Percentiles rank a stretch among this genome's conserved stretches.
phyloP scores from a whole-genome alignment of 2,888 invertebrate species.

The Aelia acuminata region DNA sequence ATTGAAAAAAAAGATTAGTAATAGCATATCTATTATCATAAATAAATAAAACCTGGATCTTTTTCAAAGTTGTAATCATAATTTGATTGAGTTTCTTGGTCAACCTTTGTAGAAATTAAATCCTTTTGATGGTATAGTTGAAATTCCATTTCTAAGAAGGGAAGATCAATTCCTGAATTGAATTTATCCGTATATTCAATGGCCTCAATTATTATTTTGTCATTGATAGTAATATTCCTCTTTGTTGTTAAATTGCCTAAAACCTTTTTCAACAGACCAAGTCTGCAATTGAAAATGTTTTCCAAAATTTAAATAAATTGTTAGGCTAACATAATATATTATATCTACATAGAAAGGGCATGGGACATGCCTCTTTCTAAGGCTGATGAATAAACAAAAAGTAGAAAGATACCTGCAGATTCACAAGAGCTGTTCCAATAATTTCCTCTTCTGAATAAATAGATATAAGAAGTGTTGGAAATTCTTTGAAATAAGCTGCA shows the following conservation, averaged over 20 bases:
- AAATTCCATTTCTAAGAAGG: slow-evolving; percentile 39
- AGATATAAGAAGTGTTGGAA: slow-evolving; percentile 62
- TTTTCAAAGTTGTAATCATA: background rate
- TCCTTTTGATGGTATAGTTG: slow-evolving; percentile 45
- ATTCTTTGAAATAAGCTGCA: slow-evolving; percentile 64
- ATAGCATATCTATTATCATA: background rate
- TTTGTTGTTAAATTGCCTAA: slow-evolving; percentile 59
- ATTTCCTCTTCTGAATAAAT: slow-evolving; percentile 61
- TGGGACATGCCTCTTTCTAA: background rate
- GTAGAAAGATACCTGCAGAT: slow-evolving; percentile 60
- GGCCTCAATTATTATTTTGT: slow-evolving; percentile 57
- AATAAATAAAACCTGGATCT: background rate
- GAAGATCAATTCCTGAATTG: slow-evolving; percentile 45
- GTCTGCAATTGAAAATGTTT: slow-evolving; percentile 34
- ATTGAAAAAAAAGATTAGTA: background rate
- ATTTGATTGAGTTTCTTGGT: slow-evolving; percentile 54
- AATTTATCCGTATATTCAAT: slow-evolving; percentile 55
- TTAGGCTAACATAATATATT: background rate
- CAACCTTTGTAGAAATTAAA: slow-evolving; percentile 50
- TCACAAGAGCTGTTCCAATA: slow-evolving; percentile 61
- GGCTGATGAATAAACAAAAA: slow-evolving; percentile 22
- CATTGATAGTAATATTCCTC: slow-evolving; percentile 58
- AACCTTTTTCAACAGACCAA: slow-evolving; percentile 57
- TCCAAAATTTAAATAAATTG: background rate
- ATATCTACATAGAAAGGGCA: background rate